Conservation (phyloP, 2,888 invertebrate species). For the Amorpha juglandis region DNA sequence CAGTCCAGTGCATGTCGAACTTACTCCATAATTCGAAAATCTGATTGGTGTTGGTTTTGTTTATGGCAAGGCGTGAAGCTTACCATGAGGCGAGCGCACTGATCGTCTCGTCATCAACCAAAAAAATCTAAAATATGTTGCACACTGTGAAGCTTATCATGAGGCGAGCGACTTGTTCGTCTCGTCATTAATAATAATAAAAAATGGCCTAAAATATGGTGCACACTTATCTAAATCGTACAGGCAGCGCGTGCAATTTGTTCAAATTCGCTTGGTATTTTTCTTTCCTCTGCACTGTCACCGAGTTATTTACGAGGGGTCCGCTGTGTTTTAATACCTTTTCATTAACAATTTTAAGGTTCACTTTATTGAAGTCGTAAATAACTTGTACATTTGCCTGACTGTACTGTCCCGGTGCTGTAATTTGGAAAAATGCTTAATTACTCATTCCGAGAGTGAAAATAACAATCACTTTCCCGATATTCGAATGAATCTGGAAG, state of each 20-base stretch:
- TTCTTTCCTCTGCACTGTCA: conserved; percentile 77
- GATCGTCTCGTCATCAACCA: too few relatives aligned
- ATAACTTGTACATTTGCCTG: conserved; percentile 59
- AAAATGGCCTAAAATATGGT: not conserved
- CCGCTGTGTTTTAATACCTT: conserved; percentile 81
- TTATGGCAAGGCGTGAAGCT: too few relatives aligned
- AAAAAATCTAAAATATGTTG: too few relatives aligned
- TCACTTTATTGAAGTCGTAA: conserved; percentile 83
- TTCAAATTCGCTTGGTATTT: conserved; percentile 75
- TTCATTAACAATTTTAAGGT: conserved; percentile 85
- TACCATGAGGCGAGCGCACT: too few relatives aligned
- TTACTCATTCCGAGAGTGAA: conserved; percentile 19
- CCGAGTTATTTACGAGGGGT: conserved; percentile 79
- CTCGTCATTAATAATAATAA: too few relatives aligned
- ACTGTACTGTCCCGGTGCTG: conserved; percentile 32
- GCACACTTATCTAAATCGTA: conserved; percentile 6
- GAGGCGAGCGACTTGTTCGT: too few relatives aligned
- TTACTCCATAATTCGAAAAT: too few relatives aligned
- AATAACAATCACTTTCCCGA: not conserved
- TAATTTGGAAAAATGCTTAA: conserved; percentile 27
- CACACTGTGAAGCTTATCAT: too few relatives aligned
- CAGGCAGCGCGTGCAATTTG: conserved; percentile 57
- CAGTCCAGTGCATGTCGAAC: too few relatives aligned
- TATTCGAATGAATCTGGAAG: not conserved
- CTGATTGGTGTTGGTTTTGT: too few relatives aligned